A percentile compares a stretch with the other conserved stretches of the same genome.
Evolutionary conservation across 1,140 invertebrate species (phyloP).

Genomic region (Asbolus verrucosus): DNA sequence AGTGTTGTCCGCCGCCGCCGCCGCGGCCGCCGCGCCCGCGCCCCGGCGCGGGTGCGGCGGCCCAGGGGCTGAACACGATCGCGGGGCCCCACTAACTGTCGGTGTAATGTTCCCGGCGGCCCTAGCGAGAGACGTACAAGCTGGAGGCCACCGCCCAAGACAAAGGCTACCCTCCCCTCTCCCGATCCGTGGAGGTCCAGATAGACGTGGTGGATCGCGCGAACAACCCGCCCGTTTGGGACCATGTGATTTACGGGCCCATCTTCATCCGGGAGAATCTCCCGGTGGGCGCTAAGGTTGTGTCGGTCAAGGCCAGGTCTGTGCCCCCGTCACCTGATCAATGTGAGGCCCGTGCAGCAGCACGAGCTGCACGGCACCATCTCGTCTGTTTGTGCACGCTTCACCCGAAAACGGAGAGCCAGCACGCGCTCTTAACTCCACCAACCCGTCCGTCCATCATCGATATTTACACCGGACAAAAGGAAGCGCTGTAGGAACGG

Average conservation of each 20-base stretch:
- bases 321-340: constrained; percentile 67
- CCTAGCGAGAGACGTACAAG: constrained; percentile 95
- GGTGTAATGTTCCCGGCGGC: constrained; percentile 58
- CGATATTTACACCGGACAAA: constrained; percentile 47
- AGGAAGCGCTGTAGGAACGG: too few relatives aligned
- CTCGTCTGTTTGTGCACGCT: constrained; percentile 65
- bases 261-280: constrained; percentile 97
- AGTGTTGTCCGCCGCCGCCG: too few relatives aligned
- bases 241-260: constrained; percentile 94
- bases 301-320: constrained; percentile 97
- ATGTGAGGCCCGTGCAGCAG: constrained; percentile 65
- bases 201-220: constrained; percentile 97
- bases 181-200: constrained; percentile 94
- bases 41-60: too few relatives aligned
- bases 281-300: constrained; percentile 95
- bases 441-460: background rate
- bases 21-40: too few relatives aligned
- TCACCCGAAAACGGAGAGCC: constrained; percentile 55
- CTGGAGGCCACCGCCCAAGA: constrained; percentile 97
- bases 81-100: constrained; percentile 28
- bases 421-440: constrained; percentile 48
- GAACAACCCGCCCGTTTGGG: constrained; percentile 97
- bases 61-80: too few relatives aligned
- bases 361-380: constrained; percentile 64
- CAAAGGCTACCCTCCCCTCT: constrained; percentile 93